Percentiles rank a stretch among this genome's conserved stretches.
Evolutionary conservation across 1,140 invertebrate genomes (phyloP).

Genomic region (Penaeus vannamei): DNA sequence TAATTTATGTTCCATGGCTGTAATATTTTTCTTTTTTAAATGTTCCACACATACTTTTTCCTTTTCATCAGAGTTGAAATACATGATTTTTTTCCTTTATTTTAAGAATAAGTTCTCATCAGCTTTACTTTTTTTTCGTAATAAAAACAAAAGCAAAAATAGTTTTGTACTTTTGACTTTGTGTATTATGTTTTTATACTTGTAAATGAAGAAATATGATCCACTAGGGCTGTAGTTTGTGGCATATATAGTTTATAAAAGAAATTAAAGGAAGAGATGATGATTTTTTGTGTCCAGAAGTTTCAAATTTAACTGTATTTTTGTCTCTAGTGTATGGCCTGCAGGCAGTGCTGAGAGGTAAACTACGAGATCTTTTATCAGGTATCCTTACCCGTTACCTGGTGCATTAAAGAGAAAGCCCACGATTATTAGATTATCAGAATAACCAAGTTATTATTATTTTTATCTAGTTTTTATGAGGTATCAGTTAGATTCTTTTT

Average conservation of each 20-base stretch:
- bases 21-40: too few species aligned
- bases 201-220: conserved; percentile 36
- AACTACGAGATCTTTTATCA: neutral
- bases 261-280: conserved; percentile 12
- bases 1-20: too few species aligned
- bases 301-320: conserved; percentile 12
- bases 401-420: too few species aligned
- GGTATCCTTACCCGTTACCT: too few species aligned
- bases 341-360: conserved; percentile 24
- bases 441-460: too few species aligned
- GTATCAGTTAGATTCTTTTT: too few species aligned
- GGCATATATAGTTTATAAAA: conserved; percentile 25
- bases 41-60: too few species aligned
- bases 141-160: too few species aligned
- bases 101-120: conserved; percentile 1
- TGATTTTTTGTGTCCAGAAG: neutral
- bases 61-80: too few species aligned
- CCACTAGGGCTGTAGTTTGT: conserved; percentile 12
- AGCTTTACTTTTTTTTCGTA: neutral
- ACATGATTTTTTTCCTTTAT: too few species aligned
- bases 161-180: conserved; percentile 1
- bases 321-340: conserved; percentile 18
- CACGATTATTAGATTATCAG: too few species aligned
- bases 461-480: too few species aligned
- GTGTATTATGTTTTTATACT: conserved; percentile 46